Evolutionary conservation across 2,113 vertebrate genomes (phyloP), one percentile per base, ranked within the genome.

Genomic region (Ia io): DNA sequence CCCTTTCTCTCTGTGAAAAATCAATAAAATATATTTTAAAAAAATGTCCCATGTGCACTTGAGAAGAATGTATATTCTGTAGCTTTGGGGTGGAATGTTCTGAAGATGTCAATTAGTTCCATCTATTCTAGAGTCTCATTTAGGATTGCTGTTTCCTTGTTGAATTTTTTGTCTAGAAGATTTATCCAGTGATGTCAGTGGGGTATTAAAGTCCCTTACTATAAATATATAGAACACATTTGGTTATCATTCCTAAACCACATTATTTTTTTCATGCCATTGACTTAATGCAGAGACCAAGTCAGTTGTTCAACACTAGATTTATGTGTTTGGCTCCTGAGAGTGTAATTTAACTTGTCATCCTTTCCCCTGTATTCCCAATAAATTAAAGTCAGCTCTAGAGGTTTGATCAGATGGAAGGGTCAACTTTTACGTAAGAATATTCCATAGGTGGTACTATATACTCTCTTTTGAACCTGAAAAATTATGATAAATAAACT

Each of bases 201-300:
- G 59, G 59, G 23, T 28, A 61, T 61, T 59, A 9, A 59, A 61
- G 23, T 61, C 10, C 25, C 23, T 9, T 61, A 61, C 59, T 28
- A 61, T 28, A 61, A 61, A 61, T 28, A 61, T 61, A 61, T 28
- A 28, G 28, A 61, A 61, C 4, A 86, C 18, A 63, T 63, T 44
- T 74, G 35, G 28, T 59, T 76, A 65, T 37, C 40, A 91, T 85
- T 96, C 67, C 80, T 84, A 90, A 84, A 32, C 63, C 25, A 71
- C 16, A 44, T 78, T 47, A 53, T 82, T 44, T 86, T 71, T 89
- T 86, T 91, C 53, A 73, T 78, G 67, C 49, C 40, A 61, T 16
- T 94, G 65, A 88, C 53, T 87, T 94, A 35, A 61, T 93, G 59
- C 6, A 90, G 69, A 93, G 82, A 89, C 67, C 89, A 88, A 90